These are phyloP conservation scores for Thymallus thymallus DNA, from an alignment of 2,113 vertebrate genomes.

Conservation along the genomic window DNA sequence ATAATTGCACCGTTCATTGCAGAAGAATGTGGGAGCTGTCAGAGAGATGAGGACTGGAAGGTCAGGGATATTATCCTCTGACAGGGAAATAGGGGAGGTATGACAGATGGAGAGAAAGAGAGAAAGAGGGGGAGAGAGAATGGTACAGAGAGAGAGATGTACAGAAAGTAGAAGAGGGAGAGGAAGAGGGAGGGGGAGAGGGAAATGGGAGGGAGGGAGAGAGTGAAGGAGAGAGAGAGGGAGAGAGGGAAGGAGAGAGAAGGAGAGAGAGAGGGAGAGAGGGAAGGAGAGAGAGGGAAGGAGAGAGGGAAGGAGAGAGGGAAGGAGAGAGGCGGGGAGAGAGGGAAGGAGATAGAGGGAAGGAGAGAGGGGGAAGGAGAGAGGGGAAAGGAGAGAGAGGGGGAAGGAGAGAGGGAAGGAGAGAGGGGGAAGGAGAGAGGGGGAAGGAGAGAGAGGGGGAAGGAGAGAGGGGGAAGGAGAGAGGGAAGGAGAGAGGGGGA, in stretches of 20 bases:
- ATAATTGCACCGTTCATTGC: background rate
- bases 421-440: too few species aligned
- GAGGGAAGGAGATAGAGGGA: background rate
- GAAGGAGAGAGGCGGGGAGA: too few species aligned
- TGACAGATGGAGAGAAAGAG: background rate
- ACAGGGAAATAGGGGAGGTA: background rate
- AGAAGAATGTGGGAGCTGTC: background rate
- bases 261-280: background rate
- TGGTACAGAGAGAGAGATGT: too few species aligned
- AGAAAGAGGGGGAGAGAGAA: background rate
- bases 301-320: too few species aligned
- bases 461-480: background rate
- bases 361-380: too few species aligned
- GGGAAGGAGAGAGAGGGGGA: too few species aligned
- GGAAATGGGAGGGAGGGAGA: too few species aligned
- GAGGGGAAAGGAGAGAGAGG: background rate
- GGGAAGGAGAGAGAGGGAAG: background rate
- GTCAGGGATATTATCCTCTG: background rate
- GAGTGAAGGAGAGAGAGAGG: background rate
- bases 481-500: background rate
- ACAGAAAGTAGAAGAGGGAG: background rate
- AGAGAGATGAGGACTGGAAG: background rate
- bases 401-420: too few species aligned
- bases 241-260: too few species aligned
- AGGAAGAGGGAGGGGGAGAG: too few species aligned